Evolutionary conservation across 1,140 invertebrate genomes (phyloP).

Genomic region (Lepidurus arcticus): DNA sequence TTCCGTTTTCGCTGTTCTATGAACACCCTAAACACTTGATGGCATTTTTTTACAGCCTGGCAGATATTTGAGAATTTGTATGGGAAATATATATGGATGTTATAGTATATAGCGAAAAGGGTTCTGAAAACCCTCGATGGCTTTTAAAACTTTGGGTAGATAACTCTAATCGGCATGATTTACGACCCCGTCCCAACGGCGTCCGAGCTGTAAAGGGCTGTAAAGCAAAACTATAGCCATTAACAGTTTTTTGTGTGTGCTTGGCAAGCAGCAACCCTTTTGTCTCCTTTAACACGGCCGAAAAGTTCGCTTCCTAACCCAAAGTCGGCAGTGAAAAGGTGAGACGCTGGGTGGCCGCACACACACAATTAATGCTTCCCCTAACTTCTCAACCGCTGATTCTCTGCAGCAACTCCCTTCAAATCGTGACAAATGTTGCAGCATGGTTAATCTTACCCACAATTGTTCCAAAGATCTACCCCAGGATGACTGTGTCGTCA

Average conservation of each 20-base stretch:
- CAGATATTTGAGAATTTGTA: too few species aligned
- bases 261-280: background rate
- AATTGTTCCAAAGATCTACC: background rate
- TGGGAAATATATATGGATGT: too few species aligned
- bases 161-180: slow-evolving; percentile 16
- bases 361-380: slow-evolving; percentile 18
- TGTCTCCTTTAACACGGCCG: slow-evolving; percentile 18
- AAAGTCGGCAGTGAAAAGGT: slow-evolving; percentile 12
- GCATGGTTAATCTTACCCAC: background rate
- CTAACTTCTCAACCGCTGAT: slow-evolving; percentile 19
- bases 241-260: slow-evolving; percentile 8
- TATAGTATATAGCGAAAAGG: too few species aligned
- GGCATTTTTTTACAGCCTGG: too few species aligned
- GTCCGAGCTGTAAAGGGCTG: slow-evolving; percentile 2
- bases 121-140: too few species aligned
- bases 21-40: too few species aligned
- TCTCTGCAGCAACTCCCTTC: background rate
- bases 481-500: too few species aligned
- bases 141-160: background rate
- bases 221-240: slow-evolving; percentile 20
- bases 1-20: too few species aligned
- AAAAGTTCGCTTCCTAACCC: slow-evolving; percentile 9
- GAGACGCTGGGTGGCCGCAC: slow-evolving; percentile 16
- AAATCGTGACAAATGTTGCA: background rate
- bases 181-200: background rate